Evolutionary conservation across 2,888 invertebrate species (phyloP).

Genomic region (Timema cristinae): DNA sequence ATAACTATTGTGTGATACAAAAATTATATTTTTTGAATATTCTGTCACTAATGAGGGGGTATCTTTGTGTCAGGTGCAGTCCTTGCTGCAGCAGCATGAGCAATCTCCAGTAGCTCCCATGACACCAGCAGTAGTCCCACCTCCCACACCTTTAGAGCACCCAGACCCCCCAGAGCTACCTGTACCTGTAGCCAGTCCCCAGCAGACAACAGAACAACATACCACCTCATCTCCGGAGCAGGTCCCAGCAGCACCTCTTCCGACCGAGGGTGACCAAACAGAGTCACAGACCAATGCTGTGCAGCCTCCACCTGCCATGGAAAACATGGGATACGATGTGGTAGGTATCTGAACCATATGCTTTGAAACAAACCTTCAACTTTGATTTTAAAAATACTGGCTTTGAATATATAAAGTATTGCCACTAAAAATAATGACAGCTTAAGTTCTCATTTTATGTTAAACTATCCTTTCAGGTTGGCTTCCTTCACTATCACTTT

Average conservation of each 20-base stretch:
- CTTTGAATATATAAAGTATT: too few species aligned
- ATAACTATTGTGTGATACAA: too few species aligned
- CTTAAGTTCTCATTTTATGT: too few species aligned
- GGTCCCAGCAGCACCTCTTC: conserved; percentile 8
- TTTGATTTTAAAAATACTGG: not conserved
- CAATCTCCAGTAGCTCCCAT: conserved; percentile 41
- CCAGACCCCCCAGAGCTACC: conserved; percentile 35
- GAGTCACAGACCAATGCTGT: too few species aligned
- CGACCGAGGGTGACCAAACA: too few species aligned
- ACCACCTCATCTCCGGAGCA: conserved; percentile 7
- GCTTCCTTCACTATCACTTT: too few species aligned
- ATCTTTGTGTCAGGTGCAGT: conserved; percentile 27
- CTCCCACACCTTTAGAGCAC: conserved; percentile 33
- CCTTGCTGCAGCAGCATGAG: conserved; percentile 35
- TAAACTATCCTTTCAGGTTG: too few species aligned
- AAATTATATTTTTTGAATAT: too few species aligned
- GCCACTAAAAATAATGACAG: too few species aligned
- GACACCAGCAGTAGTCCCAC: conserved; percentile 38
- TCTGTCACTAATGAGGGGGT: too few species aligned
- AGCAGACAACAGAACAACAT: conserved; percentile 24
- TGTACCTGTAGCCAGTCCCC: not conserved
- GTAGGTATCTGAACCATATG: conserved; percentile 38
- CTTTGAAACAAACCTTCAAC: not conserved
- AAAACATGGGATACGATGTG: conserved; percentile 59
- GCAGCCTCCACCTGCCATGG: conserved; percentile 43